These are phyloP conservation scores for Furcula furcula DNA, from an alignment of 2,888 invertebrate species.

Conservation along the genomic window DNA sequence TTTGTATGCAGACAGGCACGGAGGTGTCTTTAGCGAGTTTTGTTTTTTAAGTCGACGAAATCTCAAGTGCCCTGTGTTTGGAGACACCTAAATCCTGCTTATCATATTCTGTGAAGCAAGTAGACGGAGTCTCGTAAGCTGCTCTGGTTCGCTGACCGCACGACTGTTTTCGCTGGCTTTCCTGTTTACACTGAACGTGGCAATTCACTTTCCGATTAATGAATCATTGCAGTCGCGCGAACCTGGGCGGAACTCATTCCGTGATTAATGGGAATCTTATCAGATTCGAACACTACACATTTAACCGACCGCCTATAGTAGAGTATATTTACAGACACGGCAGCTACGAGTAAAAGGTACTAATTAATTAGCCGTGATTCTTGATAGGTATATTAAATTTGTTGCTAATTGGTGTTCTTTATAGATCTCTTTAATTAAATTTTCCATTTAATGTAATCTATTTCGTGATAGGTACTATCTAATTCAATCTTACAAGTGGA, in stretches of 20 bases:
- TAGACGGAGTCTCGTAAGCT: neutral
- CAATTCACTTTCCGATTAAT: constrained; percentile 43
- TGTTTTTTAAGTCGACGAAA: constrained; percentile 39
- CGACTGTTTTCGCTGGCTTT: constrained; percentile 11
- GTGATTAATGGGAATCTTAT: constrained; percentile 70
- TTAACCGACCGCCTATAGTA: constrained; percentile 49
- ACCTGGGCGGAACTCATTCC: constrained; percentile 42
- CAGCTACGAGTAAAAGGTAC: constrained; percentile 56
- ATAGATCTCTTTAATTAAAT: constrained; percentile 42
- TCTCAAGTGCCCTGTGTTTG: constrained; percentile 19
- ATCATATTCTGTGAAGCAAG: constrained; percentile 30
- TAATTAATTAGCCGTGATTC: constrained; percentile 69
- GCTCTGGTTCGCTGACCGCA: constrained; percentile 1
- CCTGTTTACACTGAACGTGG: constrained; percentile 23
- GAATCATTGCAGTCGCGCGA: constrained; percentile 40
- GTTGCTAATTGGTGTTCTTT: constrained; percentile 52
- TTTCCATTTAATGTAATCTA: constrained; percentile 34
- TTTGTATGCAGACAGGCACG: constrained; percentile 64
- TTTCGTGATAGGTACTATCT: no score
- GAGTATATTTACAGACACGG: constrained; percentile 52
- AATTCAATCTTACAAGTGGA: no score
- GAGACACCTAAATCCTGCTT: constrained; percentile 31
- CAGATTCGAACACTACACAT: constrained; percentile 61
- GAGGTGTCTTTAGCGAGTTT: constrained; percentile 42
- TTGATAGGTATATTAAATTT: constrained; percentile 58